phyloP scores from a whole-genome alignment of 2,797 vertebrate species.

The Sparidentex hasta region DNA sequence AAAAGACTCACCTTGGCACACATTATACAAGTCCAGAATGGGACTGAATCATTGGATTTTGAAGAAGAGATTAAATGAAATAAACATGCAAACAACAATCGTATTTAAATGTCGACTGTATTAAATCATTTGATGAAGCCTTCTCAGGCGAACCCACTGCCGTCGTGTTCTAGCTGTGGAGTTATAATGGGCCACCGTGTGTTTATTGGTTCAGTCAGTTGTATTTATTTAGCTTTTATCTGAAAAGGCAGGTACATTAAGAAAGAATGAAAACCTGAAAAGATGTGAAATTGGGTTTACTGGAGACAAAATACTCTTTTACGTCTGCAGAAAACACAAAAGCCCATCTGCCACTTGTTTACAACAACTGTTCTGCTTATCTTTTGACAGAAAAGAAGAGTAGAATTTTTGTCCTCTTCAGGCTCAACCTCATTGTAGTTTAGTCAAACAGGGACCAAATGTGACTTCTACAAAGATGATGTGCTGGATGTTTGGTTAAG shows the following conservation, averaged over 20 bases:
- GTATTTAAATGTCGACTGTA: constrained; percentile 18
- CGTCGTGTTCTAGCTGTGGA: background rate
- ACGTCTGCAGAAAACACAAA: constrained; percentile 16
- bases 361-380: background rate
- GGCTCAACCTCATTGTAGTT: background rate
- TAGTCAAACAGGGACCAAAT: background rate
- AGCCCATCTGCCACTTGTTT: background rate
- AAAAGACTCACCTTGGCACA: background rate
- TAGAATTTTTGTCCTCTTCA: background rate
- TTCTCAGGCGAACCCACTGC: constrained; percentile 17
- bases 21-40: background rate
- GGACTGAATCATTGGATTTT: background rate
- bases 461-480: background rate
- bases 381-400: background rate
- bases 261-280: background rate
- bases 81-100: constrained; percentile 27
- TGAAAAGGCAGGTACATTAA: background rate
- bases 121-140: constrained; percentile 24
- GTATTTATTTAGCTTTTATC: constrained; percentile 1
- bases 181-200: background rate
- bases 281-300: background rate
- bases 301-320: background rate
- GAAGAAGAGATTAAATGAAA: background rate
- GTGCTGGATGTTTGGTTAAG: background rate
- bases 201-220: background rate